These are phyloP conservation scores for Nyctibius bracteatus DNA, from an alignment of 2,113 vertebrate genomes.

Conservation along the genomic window DNA sequence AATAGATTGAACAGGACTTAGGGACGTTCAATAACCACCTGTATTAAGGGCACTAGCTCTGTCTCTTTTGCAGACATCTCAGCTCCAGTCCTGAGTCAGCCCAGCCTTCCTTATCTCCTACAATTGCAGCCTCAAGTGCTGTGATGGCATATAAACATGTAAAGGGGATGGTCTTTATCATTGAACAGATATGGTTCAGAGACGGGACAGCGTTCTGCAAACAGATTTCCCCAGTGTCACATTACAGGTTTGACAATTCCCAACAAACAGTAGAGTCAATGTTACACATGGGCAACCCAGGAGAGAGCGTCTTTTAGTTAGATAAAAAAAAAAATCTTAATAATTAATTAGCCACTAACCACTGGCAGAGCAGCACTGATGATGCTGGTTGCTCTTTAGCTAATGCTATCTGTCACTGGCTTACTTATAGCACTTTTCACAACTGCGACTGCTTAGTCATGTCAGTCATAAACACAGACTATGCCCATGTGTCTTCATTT, in stretches of 20 bases:
- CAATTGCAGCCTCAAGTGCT: not conserved
- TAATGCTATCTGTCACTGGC: not conserved
- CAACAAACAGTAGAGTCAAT: not conserved
- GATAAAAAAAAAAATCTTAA: not conserved
- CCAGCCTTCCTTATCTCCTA: not conserved
- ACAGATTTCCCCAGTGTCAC: not conserved
- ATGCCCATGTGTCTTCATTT: no score
- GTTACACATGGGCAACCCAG: not conserved
- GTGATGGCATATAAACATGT: not conserved
- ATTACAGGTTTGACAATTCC: not conserved
- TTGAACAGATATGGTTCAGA: rapidly evolving
- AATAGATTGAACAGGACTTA: not conserved
- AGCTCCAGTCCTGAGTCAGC: not conserved
- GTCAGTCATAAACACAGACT: not conserved
- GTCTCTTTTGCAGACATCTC: not conserved
- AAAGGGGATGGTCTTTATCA: not conserved
- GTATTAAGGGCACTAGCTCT: not conserved
- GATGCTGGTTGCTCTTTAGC: not conserved
- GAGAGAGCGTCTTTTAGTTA: not conserved
- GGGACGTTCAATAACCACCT: not conserved
- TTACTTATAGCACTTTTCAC: not conserved
- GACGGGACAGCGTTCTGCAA: not conserved
- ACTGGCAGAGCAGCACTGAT: not conserved
- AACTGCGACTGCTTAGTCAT: not conserved
- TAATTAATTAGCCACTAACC: not conserved